These are phyloP conservation scores for Aldrovandia affinis DNA, from an alignment of 2,797 vertebrate species.

Conservation along the genomic window DNA sequence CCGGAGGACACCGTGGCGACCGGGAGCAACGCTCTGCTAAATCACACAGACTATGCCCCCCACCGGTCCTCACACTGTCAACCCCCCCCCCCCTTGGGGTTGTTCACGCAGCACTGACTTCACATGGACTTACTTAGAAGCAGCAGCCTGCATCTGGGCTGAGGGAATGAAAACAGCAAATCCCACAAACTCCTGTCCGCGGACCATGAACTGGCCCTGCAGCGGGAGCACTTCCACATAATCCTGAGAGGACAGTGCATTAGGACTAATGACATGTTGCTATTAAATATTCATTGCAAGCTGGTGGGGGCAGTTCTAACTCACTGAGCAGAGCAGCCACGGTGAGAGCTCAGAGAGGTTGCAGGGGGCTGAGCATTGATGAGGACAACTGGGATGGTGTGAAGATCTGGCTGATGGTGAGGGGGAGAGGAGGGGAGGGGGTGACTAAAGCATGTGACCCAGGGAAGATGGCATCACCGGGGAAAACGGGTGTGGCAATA, in stretches of 20 bases:
- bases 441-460: background rate
- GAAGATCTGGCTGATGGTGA: background rate
- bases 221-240: constrained; percentile 39
- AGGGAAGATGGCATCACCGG: background rate
- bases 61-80: background rate
- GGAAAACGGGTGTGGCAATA: no score
- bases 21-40: background rate
- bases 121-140: background rate
- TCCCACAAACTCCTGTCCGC: constrained; percentile 34
- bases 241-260: constrained; percentile 42
- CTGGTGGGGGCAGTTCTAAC: background rate
- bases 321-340: background rate
- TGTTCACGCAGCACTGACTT: background rate
- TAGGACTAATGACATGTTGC: constrained; percentile 47
- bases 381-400: background rate
- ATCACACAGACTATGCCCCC: background rate
- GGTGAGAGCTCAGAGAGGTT: background rate
- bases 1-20: background rate
- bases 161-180: constrained; percentile 42
- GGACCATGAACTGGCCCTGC: constrained; percentile 25
- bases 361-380: constrained; percentile 14
- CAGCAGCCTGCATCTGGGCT: constrained; percentile 27
- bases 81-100: background rate
- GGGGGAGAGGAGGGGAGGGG: background rate
- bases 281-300: constrained; percentile 46